Evolutionary conservation across 2,113 vertebrate species (phyloP).

Genomic region (Mobula hypostoma): DNA sequence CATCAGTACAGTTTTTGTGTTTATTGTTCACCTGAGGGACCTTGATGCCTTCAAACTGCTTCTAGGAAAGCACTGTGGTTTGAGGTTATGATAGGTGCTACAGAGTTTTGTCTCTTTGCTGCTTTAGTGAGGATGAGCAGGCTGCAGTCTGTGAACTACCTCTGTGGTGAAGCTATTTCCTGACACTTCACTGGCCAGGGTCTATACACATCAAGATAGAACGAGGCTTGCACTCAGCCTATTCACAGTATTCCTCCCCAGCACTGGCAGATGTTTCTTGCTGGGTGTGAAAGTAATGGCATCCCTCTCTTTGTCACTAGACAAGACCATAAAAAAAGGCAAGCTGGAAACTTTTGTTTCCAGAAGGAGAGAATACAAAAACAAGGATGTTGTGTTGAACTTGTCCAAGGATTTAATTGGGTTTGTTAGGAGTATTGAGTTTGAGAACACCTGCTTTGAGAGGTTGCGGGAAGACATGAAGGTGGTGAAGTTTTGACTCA

Average conservation of each 20-base stretch:
- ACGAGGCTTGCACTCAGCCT: neutral
- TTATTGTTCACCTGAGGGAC: neutral
- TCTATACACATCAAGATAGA: neutral
- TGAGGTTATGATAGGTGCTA: neutral
- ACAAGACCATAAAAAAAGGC: neutral
- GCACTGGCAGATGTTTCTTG: neutral
- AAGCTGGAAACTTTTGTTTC: neutral
- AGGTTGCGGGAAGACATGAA: neutral
- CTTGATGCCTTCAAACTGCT: neutral
- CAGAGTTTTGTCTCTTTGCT: neutral
- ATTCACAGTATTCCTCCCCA: neutral
- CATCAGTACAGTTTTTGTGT: neutral
- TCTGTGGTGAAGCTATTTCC: neutral
- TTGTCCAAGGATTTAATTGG: neutral
- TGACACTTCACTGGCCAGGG: neutral
- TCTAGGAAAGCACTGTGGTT: neutral
- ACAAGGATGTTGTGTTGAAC: neutral
- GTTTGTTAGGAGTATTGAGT: neutral
- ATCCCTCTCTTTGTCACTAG: neutral
- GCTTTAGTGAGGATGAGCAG: neutral
- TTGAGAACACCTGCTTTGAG: neutral
- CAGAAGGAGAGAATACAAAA: neutral
- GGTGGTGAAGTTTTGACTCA: neutral
- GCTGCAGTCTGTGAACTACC: neutral
- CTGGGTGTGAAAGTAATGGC: neutral